Percentiles rank a stretch among this genome's conserved stretches.
phyloP scores from a whole-genome alignment of 2,113 vertebrate species.

The Varanus salvator region DNA sequence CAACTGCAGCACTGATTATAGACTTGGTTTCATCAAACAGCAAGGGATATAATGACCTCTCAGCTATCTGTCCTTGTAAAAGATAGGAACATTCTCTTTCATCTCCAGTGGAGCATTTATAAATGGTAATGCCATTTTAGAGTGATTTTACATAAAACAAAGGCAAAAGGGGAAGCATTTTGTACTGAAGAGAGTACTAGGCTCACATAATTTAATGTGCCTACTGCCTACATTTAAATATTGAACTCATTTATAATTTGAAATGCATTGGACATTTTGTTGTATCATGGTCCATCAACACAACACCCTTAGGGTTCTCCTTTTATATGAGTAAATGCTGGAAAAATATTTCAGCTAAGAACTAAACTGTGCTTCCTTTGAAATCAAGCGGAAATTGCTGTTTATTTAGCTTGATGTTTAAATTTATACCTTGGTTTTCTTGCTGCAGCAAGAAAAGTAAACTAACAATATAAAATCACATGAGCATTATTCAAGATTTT shows the following conservation, averaged over 20 bases:
- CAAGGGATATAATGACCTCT: slow-evolving; percentile 69
- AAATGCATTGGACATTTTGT: slow-evolving; percentile 24
- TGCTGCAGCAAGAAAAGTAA: background rate
- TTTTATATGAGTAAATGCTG: background rate
- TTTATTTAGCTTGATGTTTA: background rate
- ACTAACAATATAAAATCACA: background rate
- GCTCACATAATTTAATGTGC: slow-evolving; percentile 24
- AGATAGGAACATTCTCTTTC: slow-evolving; percentile 58
- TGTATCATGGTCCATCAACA: background rate
- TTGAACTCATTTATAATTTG: background rate
- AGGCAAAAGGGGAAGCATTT: slow-evolving; percentile 27
- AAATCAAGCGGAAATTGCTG: background rate
- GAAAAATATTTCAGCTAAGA: background rate
- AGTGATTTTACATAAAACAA: slow-evolving; percentile 56
- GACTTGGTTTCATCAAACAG: slow-evolving; percentile 67
- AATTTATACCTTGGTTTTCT: background rate
- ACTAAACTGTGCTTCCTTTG: background rate
- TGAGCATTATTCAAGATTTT: background rate
- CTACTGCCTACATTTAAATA: slow-evolving; percentile 42
- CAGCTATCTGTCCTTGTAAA: slow-evolving; percentile 53
- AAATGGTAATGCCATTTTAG: slow-evolving; percentile 63
- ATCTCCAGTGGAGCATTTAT: slow-evolving; percentile 57
- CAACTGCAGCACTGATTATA: slow-evolving; percentile 65
- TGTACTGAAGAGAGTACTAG: slow-evolving; percentile 5
- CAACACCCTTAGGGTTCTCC: background rate